Conservation (phyloP, 2,113 vertebrate species). For the Odontesthes bonariensis region DNA sequence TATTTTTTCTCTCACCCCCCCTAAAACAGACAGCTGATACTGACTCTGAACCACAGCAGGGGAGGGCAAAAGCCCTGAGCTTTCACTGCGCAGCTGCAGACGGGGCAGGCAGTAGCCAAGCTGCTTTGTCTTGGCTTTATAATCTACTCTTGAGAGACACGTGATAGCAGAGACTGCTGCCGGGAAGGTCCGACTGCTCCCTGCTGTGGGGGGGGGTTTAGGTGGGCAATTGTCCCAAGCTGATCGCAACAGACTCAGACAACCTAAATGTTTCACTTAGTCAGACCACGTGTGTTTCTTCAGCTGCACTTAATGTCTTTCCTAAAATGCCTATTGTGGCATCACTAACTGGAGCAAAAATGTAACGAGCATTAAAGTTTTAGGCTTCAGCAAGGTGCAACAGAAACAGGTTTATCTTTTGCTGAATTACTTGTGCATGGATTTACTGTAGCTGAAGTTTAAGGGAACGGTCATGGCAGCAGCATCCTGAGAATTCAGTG, state of each 20-base stretch:
- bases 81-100: constrained; percentile 62
- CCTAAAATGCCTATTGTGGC: constrained; percentile 8
- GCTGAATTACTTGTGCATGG: constrained; percentile 11
- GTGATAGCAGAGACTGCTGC: constrained; percentile 40
- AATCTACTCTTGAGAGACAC: constrained; percentile 67
- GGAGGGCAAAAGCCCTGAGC: constrained; percentile 50
- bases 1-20: constrained; percentile 66
- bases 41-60: constrained; percentile 64
- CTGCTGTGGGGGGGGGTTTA: constrained; percentile 26
- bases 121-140: constrained; percentile 73
- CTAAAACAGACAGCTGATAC: constrained; percentile 74
- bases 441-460: constrained; percentile 8
- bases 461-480: neutral
- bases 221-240: constrained; percentile 22
- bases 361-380: constrained; percentile 4
- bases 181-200: constrained; percentile 52
- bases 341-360: neutral
- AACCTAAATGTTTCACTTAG: constrained; percentile 42
- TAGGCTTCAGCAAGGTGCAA: neutral
- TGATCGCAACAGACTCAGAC: constrained; percentile 17
- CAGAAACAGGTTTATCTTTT: neutral
- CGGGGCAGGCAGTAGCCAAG: constrained; percentile 58
- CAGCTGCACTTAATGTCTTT: neutral
- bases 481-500: neutral
- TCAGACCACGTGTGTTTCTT: neutral